A percentile compares a stretch with the other conserved stretches of the same genome.
phyloP scores from a whole-genome alignment of 2,113 vertebrate genomes.

The Bostrychus sinensis region DNA sequence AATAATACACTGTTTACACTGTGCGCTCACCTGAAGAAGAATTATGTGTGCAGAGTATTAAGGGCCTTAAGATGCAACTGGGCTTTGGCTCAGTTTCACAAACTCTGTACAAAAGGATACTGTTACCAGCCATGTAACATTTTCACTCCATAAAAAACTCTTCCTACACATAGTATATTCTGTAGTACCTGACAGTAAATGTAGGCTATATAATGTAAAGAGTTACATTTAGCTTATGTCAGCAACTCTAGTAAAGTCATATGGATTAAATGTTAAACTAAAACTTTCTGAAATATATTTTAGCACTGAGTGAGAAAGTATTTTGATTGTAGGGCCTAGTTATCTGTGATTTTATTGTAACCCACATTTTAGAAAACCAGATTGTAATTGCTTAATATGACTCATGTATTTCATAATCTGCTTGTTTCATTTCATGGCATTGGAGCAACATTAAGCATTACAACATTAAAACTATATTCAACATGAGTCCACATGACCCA shows the following conservation, averaged over 20 bases:
- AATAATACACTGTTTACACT: slow-evolving; percentile 4
- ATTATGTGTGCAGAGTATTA: not conserved
- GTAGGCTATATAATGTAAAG: not conserved
- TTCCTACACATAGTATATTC: not conserved
- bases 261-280: not conserved
- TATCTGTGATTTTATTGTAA: no score
- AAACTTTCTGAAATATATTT: not conserved
- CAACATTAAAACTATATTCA: no score
- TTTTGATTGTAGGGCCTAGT: no score
- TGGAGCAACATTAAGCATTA: no score
- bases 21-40: slow-evolving; percentile 1
- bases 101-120: not conserved
- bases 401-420: no score
- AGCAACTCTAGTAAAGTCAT: not conserved
- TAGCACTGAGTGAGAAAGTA: not conserved
- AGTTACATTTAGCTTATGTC: not conserved
- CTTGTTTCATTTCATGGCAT: no score
- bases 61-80: not conserved
- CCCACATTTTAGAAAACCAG: no score
- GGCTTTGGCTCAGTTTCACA: not conserved
- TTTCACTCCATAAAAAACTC: slow-evolving; percentile 4
- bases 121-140: not conserved
- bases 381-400: no score
- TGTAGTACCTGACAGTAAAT: not conserved
- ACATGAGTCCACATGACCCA: no score